These are phyloP conservation scores for Neodontobutis hainanensis DNA, from an alignment of 2,113 vertebrate genomes.

Conservation along the genomic window DNA sequence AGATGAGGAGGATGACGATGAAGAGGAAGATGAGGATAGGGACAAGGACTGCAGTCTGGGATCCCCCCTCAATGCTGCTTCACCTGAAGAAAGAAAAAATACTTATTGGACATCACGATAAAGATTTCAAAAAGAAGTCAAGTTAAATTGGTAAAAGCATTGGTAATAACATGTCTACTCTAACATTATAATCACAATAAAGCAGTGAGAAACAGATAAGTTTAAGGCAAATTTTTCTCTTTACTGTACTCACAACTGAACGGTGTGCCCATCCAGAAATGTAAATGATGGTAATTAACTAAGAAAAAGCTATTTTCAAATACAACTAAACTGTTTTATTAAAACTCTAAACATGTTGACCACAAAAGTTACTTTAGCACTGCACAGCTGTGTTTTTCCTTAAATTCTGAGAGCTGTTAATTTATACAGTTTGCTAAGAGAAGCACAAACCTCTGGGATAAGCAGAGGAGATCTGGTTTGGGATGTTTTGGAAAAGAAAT, in stretches of 20 bases:
- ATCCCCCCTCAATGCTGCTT: conserved; percentile 92
- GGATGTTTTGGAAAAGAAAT: conserved; percentile 63
- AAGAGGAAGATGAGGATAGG: conserved; percentile 80
- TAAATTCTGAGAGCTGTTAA: conserved; percentile 53
- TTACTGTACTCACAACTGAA: conserved; percentile 4
- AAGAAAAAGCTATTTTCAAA: conserved; percentile 36
- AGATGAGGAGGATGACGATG: conserved; percentile 63
- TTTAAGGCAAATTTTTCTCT: not conserved
- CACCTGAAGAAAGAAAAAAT: conserved; percentile 75
- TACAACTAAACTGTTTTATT: conserved; percentile 42
- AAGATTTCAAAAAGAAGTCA: not conserved
- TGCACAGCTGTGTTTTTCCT: conserved; percentile 40
- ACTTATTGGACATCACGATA: not conserved
- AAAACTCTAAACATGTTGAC: conserved; percentile 49
- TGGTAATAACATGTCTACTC: too few species aligned
- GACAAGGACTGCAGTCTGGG: conserved; percentile 92
- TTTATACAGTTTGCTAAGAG: conserved; percentile 56
- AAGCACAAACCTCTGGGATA: conserved; percentile 58
- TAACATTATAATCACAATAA: not conserved
- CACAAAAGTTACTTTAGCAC: conserved; percentile 33
- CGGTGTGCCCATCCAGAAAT: conserved; percentile 1
- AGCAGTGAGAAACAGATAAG: not conserved
- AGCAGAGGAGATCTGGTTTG: conserved; percentile 56
- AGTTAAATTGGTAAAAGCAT: too few species aligned
- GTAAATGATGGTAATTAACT: conserved; percentile 39